phyloP scores from a whole-genome alignment of 92 coral and sea anemone species.

The Parazoanthus atlanticus region DNA sequence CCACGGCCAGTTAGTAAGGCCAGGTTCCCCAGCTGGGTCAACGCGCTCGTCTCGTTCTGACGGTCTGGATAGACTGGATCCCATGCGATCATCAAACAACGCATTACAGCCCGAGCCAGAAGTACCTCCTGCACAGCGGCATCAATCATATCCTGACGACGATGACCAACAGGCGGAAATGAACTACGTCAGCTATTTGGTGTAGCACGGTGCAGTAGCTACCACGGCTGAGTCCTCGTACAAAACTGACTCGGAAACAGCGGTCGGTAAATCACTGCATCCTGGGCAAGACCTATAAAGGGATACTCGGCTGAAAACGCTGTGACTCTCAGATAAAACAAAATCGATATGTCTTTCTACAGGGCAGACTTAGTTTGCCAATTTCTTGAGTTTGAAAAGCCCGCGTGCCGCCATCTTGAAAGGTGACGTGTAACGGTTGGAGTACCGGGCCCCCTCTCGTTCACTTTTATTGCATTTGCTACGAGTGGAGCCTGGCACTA shows the following conservation, averaged over 20 bases:
- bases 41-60: slow-evolving; percentile 59
- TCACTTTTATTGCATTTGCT: no score
- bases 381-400: no score
- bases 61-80: slow-evolving; percentile 68
- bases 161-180: slow-evolving; percentile 69
- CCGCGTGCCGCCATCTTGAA: no score
- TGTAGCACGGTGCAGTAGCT: background rate
- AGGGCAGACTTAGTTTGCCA: no score
- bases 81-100: slow-evolving; percentile 68
- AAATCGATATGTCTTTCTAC: no score
- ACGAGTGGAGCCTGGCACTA: no score
- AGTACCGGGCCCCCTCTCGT: no score
- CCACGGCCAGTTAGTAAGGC: slow-evolving; percentile 90
- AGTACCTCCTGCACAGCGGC: slow-evolving; percentile 79
- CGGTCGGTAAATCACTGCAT: background rate
- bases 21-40: slow-evolving; percentile 68
- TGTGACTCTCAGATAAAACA: no score
- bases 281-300: background rate
- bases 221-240: background rate
- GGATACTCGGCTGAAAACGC: no score
- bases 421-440: no score
- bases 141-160: slow-evolving; percentile 60
- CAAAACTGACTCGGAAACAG: background rate
- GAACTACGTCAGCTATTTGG: slow-evolving; percentile 83
- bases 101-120: slow-evolving; percentile 93